These are phyloP conservation scores for Vicugna pacos DNA, from an alignment of 2,113 vertebrate genomes.

Conservation along the genomic window DNA sequence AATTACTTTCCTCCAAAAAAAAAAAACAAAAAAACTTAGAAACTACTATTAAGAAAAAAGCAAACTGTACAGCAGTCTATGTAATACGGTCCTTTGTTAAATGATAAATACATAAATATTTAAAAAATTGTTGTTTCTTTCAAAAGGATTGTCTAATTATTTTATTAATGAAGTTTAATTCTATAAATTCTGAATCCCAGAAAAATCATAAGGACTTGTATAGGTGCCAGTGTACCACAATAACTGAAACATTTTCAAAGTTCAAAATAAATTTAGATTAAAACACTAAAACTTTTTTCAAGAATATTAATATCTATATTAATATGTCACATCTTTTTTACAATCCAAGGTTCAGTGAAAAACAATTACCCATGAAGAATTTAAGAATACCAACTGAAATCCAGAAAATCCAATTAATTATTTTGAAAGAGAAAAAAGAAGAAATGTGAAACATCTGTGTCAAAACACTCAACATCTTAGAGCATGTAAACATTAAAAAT, in stretches of 20 bases:
- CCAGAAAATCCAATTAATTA: not conserved
- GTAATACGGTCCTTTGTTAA: not conserved
- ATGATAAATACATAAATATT: not conserved
- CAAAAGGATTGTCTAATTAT: not conserved
- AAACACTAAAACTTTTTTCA: not conserved
- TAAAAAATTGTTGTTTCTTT: not conserved
- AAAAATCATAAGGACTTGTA: not conserved
- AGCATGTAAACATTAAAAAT: not conserved
- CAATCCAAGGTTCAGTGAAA: slow-evolving; percentile 37
- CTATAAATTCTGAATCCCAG: slow-evolving; percentile 6
- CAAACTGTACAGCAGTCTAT: not conserved
- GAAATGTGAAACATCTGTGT: not conserved
- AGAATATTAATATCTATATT: not conserved
- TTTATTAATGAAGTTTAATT: not conserved
- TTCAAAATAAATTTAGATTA: not conserved
- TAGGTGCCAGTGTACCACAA: not conserved
- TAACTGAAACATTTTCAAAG: not conserved
- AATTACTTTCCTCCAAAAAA: too few species aligned
- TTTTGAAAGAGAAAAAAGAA: not conserved
- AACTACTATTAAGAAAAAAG: not conserved
- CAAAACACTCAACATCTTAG: not conserved
- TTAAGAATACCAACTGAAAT: not conserved
- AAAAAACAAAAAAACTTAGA: too few species aligned
- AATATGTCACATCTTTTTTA: not conserved
- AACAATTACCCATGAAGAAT: not conserved